Percentiles rank a stretch among this genome's conserved stretches.
Evolutionary conservation across 2,888 invertebrate species (phyloP).

Genomic region (Phaonia tiefii): DNA sequence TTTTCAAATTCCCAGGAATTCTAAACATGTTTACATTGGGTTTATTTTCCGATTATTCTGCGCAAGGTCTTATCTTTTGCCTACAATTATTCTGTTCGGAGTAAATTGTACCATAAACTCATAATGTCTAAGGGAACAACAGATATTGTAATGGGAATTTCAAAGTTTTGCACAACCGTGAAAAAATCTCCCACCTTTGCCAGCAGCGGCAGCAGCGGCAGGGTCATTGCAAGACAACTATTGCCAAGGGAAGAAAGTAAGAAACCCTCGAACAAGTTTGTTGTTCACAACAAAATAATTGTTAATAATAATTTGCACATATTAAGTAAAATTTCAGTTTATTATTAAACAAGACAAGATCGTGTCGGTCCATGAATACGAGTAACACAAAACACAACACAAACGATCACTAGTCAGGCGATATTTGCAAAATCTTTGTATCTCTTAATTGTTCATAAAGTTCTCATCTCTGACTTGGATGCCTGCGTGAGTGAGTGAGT

Average conservation of each 20-base stretch:
- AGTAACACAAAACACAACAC: not conserved
- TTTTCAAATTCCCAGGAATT: slow-evolving; percentile 22
- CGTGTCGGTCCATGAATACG: slow-evolving; percentile 25
- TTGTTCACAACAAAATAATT: slow-evolving; percentile 19
- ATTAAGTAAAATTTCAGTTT: not conserved
- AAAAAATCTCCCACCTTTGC: slow-evolving; percentile 11
- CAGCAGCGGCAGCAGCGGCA: not conserved
- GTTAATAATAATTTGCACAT: slow-evolving; percentile 29
- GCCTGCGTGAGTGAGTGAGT: not conserved
- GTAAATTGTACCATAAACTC: not conserved
- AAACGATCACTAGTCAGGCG: slow-evolving; percentile 36
- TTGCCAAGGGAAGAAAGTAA: not conserved
- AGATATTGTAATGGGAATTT: too few relatives aligned
- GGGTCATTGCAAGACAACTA: slow-evolving; percentile 17
- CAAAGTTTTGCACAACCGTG: too few relatives aligned
- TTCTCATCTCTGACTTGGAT: not conserved
- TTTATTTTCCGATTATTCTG: not conserved
- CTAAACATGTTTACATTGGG: slow-evolving; percentile 33
- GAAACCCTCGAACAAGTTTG: slow-evolving; percentile 29
- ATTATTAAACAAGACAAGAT: not conserved
- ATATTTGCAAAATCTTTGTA: slow-evolving; percentile 13
- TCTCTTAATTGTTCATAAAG: not conserved
- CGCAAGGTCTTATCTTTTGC: not conserved
- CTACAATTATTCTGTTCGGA: not conserved
- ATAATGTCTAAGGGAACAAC: too few relatives aligned